phyloP scores from a whole-genome alignment of 2,888 invertebrate genomes.

The Blastobasis adustella region DNA sequence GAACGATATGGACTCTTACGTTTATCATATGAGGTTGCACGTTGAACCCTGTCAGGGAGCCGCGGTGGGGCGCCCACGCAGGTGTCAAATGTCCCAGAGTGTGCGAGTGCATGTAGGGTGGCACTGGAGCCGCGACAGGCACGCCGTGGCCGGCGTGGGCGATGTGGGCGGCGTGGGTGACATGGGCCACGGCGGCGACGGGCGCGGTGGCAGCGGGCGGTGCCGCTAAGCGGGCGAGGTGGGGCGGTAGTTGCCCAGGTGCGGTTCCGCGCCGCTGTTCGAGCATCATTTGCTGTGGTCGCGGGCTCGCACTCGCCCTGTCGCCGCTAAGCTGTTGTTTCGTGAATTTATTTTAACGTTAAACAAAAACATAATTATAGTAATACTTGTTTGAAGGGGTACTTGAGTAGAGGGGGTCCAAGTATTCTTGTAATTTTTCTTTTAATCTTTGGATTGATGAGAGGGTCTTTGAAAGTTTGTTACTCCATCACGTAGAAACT shows the following conservation, averaged over 20 bases:
- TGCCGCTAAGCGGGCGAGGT: slow-evolving; percentile 31
- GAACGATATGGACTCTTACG: neutral
- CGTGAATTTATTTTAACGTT: no score
- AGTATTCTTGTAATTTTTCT: no score
- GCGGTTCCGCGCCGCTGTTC: slow-evolving; percentile 48
- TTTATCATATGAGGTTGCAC: slow-evolving; percentile 44
- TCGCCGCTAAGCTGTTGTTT: slow-evolving; percentile 39
- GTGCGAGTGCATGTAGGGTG: slow-evolving; percentile 27
- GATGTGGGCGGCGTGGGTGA: no score
- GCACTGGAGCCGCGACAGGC: slow-evolving; percentile 2
- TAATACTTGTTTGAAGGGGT: neutral
- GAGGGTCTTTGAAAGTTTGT: no score
- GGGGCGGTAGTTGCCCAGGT: slow-evolving; percentile 31
- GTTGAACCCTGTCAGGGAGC: slow-evolving; percentile 47
- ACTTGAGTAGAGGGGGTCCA: neutral
- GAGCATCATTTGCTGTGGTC: slow-evolving; percentile 21
- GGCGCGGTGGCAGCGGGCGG: neutral
- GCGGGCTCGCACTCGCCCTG: slow-evolving; percentile 53
- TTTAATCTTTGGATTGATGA: no score
- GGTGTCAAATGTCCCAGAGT: slow-evolving; percentile 40
- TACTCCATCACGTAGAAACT: no score
- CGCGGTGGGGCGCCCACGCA: slow-evolving; percentile 48
- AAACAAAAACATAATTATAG: slow-evolving; percentile 5
- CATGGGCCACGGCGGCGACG: no score
- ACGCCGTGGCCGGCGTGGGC: no score